Percentiles rank a stretch among this genome's conserved stretches.
Conservation (phyloP, 2,888 invertebrate genomes). For the Acleris emargana region DNA sequence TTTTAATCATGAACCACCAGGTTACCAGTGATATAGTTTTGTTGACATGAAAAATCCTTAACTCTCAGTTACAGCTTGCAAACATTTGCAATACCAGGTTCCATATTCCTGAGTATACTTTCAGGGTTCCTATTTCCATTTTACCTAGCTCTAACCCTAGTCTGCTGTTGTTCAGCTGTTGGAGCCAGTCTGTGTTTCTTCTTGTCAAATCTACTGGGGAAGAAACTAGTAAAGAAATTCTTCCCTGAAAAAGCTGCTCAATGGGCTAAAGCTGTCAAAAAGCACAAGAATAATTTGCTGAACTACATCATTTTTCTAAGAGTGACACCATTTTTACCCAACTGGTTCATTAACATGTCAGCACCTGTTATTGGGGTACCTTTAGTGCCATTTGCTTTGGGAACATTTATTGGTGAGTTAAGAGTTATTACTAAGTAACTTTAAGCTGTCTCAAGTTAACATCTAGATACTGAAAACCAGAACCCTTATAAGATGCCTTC, state of each 20-base stretch:
- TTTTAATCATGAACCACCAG: too few relatives aligned
- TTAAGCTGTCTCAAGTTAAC: too few relatives aligned
- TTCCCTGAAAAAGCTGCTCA: conserved; percentile 93
- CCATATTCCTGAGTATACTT: conserved; percentile 97
- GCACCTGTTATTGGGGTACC: conserved; percentile 99
- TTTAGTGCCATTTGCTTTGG: conserved; percentile 94
- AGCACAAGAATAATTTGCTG: conserved; percentile 94
- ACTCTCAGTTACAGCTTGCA: conserved; percentile 88
- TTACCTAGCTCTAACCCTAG: conserved; percentile 92
- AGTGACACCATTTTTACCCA: conserved; percentile 98
- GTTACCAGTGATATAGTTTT: too few relatives aligned
- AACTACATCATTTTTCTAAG: conserved; percentile 98
- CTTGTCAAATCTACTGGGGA: conserved; percentile 94
- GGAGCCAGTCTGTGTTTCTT: conserved; percentile 98
- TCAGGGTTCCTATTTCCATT: conserved; percentile 99
- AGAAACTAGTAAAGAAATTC: conserved; percentile 92
- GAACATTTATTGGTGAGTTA: conserved; percentile 94
- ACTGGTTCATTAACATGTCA: conserved; percentile 99
- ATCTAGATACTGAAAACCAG: too few relatives aligned
- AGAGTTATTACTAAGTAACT: too few relatives aligned
- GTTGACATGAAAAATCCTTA: conserved; percentile 53
- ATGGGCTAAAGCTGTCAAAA: conserved; percentile 93
- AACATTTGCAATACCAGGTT: conserved; percentile 99
- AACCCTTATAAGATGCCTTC: too few relatives aligned
- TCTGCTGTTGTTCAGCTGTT: conserved; percentile 96